These are phyloP conservation scores for Puntigrus tetrazona DNA, from an alignment of 2,113 vertebrate species.

Conservation along the genomic window DNA sequence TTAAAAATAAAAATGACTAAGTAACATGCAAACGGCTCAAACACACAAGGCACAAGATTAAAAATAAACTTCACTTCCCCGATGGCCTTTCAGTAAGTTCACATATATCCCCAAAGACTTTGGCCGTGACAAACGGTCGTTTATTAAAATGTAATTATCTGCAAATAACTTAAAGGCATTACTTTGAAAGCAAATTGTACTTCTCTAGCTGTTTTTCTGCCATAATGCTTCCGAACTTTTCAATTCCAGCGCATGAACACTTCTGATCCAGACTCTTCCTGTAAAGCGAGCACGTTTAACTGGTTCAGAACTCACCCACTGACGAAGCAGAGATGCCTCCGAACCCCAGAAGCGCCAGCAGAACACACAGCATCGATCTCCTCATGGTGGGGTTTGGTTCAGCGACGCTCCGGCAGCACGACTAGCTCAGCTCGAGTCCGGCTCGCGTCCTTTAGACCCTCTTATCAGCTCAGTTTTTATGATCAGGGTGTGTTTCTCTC, in stretches of 20 bases:
- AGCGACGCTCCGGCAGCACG: neutral
- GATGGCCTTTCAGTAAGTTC: neutral
- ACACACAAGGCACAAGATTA: neutral
- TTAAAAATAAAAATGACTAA: neutral
- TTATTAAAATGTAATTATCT: neutral
- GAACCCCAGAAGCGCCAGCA: conserved; percentile 24
- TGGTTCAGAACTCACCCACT: conserved; percentile 31
- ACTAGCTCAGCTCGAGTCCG: neutral
- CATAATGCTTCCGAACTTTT: neutral
- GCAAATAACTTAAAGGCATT: neutral
- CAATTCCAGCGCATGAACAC: neutral
- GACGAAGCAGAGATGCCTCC: neutral
- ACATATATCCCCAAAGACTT: neutral
- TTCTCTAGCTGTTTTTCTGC: neutral
- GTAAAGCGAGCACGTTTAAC: neutral
- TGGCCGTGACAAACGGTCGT: neutral
- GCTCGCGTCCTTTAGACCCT: conserved; percentile 56
- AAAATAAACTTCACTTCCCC: neutral
- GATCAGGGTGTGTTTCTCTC: conserved; percentile 55
- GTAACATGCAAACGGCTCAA: neutral
- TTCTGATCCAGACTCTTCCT: neutral
- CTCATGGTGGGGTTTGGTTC: conserved; percentile 36
- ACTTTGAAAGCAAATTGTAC: neutral
- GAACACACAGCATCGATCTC: conserved; percentile 29
- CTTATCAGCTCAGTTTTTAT: conserved; percentile 60